A percentile compares a stretch with the other conserved stretches of the same genome.
Evolutionary conservation across 2,888 invertebrate species (phyloP).

Genomic region (Cerceris ruficornis): DNA sequence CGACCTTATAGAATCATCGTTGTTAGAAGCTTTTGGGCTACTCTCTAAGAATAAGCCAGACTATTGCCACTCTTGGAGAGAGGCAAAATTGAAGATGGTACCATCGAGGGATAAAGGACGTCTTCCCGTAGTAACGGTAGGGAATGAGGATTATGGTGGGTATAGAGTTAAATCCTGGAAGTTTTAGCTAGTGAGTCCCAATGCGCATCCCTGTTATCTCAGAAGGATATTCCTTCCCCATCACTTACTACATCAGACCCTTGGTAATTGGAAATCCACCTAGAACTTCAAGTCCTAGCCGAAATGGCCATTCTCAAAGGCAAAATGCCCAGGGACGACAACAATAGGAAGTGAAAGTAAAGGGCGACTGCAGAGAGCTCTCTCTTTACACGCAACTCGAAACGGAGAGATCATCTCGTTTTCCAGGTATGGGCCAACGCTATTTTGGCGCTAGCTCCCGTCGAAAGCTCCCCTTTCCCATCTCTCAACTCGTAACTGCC

Average conservation of each 20-base stretch:
- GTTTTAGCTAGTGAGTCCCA: too few species aligned
- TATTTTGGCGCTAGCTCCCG: slow-evolving; percentile 50
- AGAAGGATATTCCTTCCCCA: too few species aligned
- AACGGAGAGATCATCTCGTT: slow-evolving; percentile 20
- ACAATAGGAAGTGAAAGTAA: background rate
- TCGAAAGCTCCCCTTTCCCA: slow-evolving; percentile 26
- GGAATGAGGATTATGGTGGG: background rate
- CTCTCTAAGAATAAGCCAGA: background rate
- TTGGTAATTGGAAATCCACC: too few species aligned
- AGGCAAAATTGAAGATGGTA: background rate
- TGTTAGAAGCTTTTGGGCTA: too few species aligned
- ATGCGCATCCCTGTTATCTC: too few species aligned
- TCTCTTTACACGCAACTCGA: background rate
- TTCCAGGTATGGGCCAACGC: slow-evolving; percentile 57
- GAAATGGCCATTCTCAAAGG: too few species aligned
- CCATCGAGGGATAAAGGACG: background rate
- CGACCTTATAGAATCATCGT: too few species aligned
- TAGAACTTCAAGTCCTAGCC: too few species aligned
- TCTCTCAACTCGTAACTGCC: slow-evolving; percentile 24
- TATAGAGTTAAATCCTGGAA: too few species aligned
- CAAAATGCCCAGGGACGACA: background rate
- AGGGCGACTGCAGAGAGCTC: background rate
- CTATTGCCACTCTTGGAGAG: background rate
- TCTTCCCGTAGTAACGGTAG: background rate
- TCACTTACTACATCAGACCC: too few species aligned